phyloP scores from a whole-genome alignment of 2,888 invertebrate genomes.

The Metacarcinus magister region DNA sequence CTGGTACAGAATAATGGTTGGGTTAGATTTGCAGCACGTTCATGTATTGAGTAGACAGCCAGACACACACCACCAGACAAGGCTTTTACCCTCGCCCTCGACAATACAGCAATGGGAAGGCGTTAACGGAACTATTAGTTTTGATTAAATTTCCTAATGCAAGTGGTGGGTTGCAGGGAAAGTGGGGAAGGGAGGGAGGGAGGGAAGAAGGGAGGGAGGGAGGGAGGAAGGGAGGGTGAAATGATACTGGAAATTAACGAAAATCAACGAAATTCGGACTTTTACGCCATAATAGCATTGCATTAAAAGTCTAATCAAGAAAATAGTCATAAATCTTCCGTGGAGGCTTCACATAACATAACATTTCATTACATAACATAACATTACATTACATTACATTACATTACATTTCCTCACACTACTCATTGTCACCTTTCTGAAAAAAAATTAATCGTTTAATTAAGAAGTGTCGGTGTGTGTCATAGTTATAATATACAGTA shows the following conservation, averaged over 20 bases:
- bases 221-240: not conserved
- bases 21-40: too few relatives aligned
- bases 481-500: too few relatives aligned
- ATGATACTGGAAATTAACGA: not conserved
- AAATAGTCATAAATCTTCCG: not conserved
- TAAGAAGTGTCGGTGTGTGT: too few relatives aligned
- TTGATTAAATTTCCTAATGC: not conserved
- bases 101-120: not conserved
- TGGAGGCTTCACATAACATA: not conserved
- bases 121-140: not conserved
- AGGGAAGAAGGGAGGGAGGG: not conserved
- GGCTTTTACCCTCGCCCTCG: conserved; percentile 5
- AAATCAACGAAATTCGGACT: not conserved
- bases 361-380: too few relatives aligned
- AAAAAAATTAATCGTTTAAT: too few relatives aligned
- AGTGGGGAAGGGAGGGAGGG: not conserved
- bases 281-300: not conserved
- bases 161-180: not conserved
- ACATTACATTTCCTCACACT: too few relatives aligned
- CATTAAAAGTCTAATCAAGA: not conserved
- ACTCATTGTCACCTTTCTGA: too few relatives aligned
- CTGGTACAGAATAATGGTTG: not conserved
- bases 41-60: too few relatives aligned
- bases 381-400: too few relatives aligned
- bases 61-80: too few relatives aligned